These are phyloP conservation scores for Doryteuthis pealeii DNA, from an alignment of 1,140 invertebrate genomes.

Conservation along the genomic window DNA sequence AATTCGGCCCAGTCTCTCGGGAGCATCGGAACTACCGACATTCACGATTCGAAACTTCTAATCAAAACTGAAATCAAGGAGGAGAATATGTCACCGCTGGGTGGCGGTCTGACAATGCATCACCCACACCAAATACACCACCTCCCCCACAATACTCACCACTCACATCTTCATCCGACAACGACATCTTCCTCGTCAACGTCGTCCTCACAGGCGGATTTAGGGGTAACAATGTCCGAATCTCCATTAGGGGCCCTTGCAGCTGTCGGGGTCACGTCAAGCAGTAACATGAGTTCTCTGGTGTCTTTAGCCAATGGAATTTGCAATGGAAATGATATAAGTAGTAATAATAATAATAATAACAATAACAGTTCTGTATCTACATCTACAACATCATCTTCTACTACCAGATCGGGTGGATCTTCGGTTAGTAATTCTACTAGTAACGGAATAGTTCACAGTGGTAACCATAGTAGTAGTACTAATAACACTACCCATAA, in stretches of 20 bases:
- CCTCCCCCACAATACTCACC: neutral
- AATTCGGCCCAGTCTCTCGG: too few relatives aligned
- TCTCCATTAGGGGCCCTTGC: neutral
- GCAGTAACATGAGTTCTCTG: neutral
- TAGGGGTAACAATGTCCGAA: neutral
- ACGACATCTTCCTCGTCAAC: neutral
- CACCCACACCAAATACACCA: neutral
- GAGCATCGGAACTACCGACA: neutral
- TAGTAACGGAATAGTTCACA: neutral
- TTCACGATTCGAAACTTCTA: neutral
- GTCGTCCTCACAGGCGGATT: neutral
- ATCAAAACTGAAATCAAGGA: neutral
- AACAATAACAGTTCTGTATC: neutral
- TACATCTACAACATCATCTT: neutral
- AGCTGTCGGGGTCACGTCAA: neutral
- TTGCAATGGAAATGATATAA: neutral
- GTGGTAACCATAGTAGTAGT: neutral
- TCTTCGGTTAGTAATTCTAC: neutral
- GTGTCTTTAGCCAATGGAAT: neutral
- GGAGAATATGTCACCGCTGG: neutral
- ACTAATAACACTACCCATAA: neutral
- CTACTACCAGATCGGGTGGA: neutral
- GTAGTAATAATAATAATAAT: neutral
- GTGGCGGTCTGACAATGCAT: neutral
- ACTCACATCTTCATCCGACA: neutral